These are phyloP conservation scores for Heliconius ismenius DNA, from an alignment of 2,888 invertebrate species.

Conservation along the genomic window DNA sequence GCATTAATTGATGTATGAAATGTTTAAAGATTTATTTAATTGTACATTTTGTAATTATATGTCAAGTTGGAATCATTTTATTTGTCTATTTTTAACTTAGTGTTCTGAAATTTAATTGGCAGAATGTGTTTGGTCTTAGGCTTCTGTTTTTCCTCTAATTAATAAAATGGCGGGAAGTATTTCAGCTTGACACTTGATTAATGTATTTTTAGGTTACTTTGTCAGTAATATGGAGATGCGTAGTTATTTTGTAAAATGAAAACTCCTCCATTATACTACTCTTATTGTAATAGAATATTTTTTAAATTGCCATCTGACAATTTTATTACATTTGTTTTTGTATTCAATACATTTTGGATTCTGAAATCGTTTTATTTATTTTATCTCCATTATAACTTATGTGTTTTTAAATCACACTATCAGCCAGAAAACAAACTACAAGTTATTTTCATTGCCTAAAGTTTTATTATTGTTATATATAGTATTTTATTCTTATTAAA, in stretches of 20 bases:
- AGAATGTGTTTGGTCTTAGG: background rate
- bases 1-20: conserved; percentile 46
- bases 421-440: background rate
- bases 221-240: conserved; percentile 25
- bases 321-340: conserved; percentile 79
- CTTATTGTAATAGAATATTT: conserved; percentile 72
- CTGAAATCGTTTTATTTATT: conserved; percentile 57
- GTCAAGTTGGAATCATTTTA: conserved; percentile 40
- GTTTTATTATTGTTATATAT: too few species aligned
- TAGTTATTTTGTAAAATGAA: conserved; percentile 33
- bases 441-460: too few species aligned
- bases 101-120: background rate
- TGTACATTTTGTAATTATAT: conserved; percentile 48
- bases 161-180: conserved; percentile 11
- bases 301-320: conserved; percentile 75
- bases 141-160: background rate
- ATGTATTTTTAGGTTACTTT: conserved; percentile 35
- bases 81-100: background rate
- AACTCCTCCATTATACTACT: conserved; percentile 63
- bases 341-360: conserved; percentile 81
- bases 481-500: too few species aligned
- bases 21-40: conserved; percentile 53
- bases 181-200: conserved; percentile 33
- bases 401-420: background rate
- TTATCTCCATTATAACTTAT: background rate